Conservation (phyloP, 2,888 invertebrate species). For the Bombylius major region DNA sequence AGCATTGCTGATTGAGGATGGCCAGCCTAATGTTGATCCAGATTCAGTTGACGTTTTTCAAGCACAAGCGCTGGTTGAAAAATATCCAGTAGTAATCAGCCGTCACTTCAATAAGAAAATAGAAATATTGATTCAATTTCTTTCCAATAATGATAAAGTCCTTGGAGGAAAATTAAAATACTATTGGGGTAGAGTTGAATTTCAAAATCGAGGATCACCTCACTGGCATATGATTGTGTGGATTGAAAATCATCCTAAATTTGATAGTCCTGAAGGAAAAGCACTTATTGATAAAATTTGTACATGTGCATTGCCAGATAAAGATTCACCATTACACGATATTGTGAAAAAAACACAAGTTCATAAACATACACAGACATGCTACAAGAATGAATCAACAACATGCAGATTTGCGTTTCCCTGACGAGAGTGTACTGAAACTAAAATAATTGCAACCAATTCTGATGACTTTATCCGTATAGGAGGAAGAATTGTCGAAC, state of each 20-base stretch:
- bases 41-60: neutral
- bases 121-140: slow-evolving; percentile 13
- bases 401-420: slow-evolving; percentile 15
- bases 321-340: slow-evolving; percentile 10
- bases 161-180: slow-evolving; percentile 11
- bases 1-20: slow-evolving; percentile 19
- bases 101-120: slow-evolving; percentile 14
- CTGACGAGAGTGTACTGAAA: slow-evolving; percentile 7
- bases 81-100: slow-evolving; percentile 4
- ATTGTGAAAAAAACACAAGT: slow-evolving; percentile 12
- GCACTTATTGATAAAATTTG: slow-evolving; percentile 4
- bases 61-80: neutral
- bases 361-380: slow-evolving; percentile 15
- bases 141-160: slow-evolving; percentile 4
- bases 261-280: slow-evolving; percentile 15
- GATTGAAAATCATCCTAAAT: slow-evolving; percentile 10
- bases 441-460: slow-evolving; percentile 5
- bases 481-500: slow-evolving; percentile 5
- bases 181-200: slow-evolving; percentile 14
- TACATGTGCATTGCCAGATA: slow-evolving; percentile 7
- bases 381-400: slow-evolving; percentile 9
- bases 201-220: slow-evolving; percentile 5
- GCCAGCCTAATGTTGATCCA: slow-evolving; percentile 10
- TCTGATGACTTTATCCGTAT: slow-evolving; percentile 11
- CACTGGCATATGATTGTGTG: slow-evolving; percentile 3